These are phyloP conservation scores for Leptopilina boulardi DNA, from an alignment of 1,140 invertebrate genomes.

Conservation along the genomic window DNA sequence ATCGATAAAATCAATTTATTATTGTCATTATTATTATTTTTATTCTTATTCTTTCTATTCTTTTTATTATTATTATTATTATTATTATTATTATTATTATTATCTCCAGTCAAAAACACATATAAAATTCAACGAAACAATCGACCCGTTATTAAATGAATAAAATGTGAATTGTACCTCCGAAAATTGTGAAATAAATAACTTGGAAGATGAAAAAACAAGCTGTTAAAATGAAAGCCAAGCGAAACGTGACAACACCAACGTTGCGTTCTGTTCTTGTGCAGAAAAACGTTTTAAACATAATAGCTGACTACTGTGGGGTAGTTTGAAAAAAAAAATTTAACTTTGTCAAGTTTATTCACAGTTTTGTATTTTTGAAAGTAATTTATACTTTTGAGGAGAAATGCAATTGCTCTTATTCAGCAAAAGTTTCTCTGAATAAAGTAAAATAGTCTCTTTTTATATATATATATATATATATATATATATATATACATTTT, in stretches of 20 bases:
- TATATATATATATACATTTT: no score
- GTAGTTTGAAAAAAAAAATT: background rate
- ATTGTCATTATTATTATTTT: no score
- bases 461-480: no score
- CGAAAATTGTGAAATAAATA: conserved; percentile 6
- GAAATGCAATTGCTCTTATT: background rate
- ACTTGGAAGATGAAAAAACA: conserved; percentile 14
- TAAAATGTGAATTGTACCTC: background rate
- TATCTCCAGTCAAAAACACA: background rate
- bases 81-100: no score
- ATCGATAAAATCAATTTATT: no score
- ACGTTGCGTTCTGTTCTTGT: background rate
- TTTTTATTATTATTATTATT: no score
- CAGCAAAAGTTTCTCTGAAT: background rate
- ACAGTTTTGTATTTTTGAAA: background rate
- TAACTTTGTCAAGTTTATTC: conserved; percentile 14
- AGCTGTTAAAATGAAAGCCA: conserved; percentile 13
- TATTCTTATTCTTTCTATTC: no score
- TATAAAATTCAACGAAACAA: background rate
- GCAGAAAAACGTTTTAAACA: conserved; percentile 4
- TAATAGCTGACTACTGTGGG: conserved; percentile 9
- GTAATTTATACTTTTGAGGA: conserved; percentile 7
- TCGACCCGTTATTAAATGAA: background rate
- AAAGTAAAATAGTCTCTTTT: no score
- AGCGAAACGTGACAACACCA: conserved; percentile 16